Evolutionary conservation across 2,797 vertebrate species (phyloP).

Genomic region (Molossus alvarezi): DNA sequence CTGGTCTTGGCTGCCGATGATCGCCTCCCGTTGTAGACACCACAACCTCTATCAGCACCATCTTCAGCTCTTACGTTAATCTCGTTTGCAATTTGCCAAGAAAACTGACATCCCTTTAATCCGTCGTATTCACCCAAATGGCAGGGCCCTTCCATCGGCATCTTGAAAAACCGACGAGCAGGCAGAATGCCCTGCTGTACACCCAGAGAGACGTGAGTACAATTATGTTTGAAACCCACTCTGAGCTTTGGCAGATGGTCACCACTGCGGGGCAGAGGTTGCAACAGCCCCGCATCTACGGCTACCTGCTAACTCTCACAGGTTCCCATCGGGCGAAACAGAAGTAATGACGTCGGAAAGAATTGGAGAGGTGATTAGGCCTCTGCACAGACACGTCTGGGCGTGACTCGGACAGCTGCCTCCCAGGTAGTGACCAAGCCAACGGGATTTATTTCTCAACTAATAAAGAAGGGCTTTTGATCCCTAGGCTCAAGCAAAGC

Average conservation of each 20-base stretch:
- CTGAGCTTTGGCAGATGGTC: constrained; percentile 79
- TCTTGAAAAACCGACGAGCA: constrained; percentile 76
- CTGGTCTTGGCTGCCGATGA: constrained; percentile 70
- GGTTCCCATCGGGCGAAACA: constrained; percentile 64
- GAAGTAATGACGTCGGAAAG: constrained; percentile 7
- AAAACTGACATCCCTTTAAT: constrained; percentile 69
- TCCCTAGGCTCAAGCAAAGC: constrained; percentile 35
- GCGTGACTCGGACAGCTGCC: constrained; percentile 63
- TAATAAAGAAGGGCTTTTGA: constrained; percentile 43
- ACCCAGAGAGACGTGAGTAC: constrained; percentile 69
- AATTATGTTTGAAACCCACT: constrained; percentile 81
- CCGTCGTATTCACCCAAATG: constrained; percentile 77
- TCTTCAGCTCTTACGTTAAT: constrained; percentile 62
- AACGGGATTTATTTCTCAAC: constrained; percentile 47
- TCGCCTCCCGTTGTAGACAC: constrained; percentile 69
- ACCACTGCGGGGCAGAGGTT: constrained; percentile 80
- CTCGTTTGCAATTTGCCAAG: constrained; percentile 75
- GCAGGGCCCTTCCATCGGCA: constrained; percentile 24
- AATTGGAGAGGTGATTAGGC: constrained; percentile 8
- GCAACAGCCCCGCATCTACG: constrained; percentile 73
- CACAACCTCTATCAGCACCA: constrained; percentile 58
- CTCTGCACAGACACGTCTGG: constrained; percentile 64
- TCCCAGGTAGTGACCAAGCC: constrained; percentile 6
- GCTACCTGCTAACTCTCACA: constrained; percentile 78
- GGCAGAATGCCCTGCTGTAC: constrained; percentile 48